These are phyloP conservation scores for Archivesica marissinica DNA, from an alignment of 1,140 invertebrate genomes.

Conservation along the genomic window DNA sequence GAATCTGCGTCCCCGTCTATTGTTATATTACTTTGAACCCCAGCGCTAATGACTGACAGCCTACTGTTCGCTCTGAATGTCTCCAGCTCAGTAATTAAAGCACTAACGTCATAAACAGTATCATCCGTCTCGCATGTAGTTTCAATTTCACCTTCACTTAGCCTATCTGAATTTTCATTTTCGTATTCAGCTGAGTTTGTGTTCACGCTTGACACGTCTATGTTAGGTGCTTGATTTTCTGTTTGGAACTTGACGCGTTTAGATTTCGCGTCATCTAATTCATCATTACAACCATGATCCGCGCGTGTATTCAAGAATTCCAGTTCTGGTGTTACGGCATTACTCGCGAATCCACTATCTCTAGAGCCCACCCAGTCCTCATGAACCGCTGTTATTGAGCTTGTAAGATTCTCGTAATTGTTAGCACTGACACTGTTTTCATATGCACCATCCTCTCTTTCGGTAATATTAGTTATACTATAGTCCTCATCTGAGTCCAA, in stretches of 20 bases:
- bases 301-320: not conserved
- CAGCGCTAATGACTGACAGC: constrained; percentile 12
- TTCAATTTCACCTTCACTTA: not conserved
- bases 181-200: not conserved
- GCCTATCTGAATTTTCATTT: not conserved
- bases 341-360: constrained; percentile 50
- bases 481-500: too few relatives aligned
- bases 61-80: constrained; percentile 18
- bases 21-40: constrained; percentile 17
- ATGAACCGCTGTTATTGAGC: not conserved
- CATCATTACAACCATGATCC: not conserved
- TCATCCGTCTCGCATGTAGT: not conserved
- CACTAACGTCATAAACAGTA: not conserved
- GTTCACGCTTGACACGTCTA: not conserved
- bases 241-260: constrained; percentile 14
- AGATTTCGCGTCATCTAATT: not conserved
- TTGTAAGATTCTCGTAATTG: not conserved
- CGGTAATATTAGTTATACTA: not conserved
- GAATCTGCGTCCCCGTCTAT: constrained; percentile 1
- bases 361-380: constrained; percentile 7
- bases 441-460: not conserved
- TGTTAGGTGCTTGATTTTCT: not conserved
- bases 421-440: not conserved
- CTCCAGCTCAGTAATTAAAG: constrained; percentile 28
- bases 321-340: constrained; percentile 24